Base-by-base conservation (phyloP, 2,797 vertebrate species). In the Lycodopsis pacificus region DNA sequence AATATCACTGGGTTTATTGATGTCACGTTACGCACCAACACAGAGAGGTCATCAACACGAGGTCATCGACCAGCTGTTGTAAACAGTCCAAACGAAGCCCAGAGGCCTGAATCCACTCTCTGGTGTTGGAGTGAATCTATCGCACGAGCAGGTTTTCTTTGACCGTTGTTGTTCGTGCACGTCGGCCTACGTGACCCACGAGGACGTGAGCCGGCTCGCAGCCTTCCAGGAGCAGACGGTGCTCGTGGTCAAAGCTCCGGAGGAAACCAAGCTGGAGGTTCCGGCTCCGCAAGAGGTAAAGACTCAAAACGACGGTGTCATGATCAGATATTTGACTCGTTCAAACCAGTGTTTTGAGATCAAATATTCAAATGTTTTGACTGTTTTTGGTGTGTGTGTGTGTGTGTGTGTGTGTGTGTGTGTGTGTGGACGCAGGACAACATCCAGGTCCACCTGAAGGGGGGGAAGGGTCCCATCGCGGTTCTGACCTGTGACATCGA, bases 201-300 rank as follows among this genome's bases (percentile, higher is more conserved):
- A 97, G 20, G 98, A 99, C 86, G 90, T 99, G 65, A 86, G 94
- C n/a, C 93, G 82, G 38, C 95, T 99, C 22, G 59, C 84, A 1
- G 92, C 93, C 20, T 97, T 99, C 88, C 95, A 95, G 27, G 95
- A 97, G 38, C 97, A 99, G 94, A 97, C 97, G 4, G 89, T 99
- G 65, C 95, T 99, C 1, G 95, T 95, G 0, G 94, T 99, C 76
- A 97, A 94, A 87, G 97, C 98, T 48, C 98, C 97, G 0, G 97
- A 97, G 76, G 97, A 97, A 87, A 98, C 97, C 61, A 96, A 94
- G 38, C 76, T 99, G 90, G 97, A 98, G 86, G 95, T 99, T 11
- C 97, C 97, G 2, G 77, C 96, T 4, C 97, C 97, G 32, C 96
- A 89, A 83, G 95, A 97, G 67, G 98, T 98, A 89, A 77, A 32